Evolutionary conservation across 1,140 invertebrate genomes (phyloP), one percentile per base, ranked within the genome.

Genomic region (Papilio polyxenes): DNA sequence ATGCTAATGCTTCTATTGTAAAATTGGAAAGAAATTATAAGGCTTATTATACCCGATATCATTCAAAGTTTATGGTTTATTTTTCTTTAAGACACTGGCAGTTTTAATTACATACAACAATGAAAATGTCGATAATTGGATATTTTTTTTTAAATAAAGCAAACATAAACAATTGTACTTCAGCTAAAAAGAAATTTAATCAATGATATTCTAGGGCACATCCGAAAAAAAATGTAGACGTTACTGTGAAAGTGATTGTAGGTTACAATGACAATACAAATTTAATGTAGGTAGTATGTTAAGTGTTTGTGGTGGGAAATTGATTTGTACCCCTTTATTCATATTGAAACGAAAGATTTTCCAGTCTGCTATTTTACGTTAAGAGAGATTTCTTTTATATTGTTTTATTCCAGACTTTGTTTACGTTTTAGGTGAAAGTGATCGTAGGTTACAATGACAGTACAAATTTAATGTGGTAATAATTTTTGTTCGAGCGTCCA

Each of bases 311-410:
- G 65, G 65, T 72, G 13, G 65, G 13, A 72, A 72, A 72, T 72
- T 40, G 40, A 72, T 65, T 65, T 65, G 65, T 72, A 40, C 23
- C 31, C 65, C 5, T 72, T 72, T 72, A 72, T 72, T 72, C 65
- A 37, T 31, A 72, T 72, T 72, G 65, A 72, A 65, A 65, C 62
- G 62, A 31, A 72, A 72, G 65, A 72, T 72, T 72, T 72, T 72
- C 65, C 65, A 72, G 65, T 72, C 65, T 72, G 65, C 65, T 72
- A 37, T 72, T 11, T 72, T 72, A 72, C 5, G 65, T 72, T 72
- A 72, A 72, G 31, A 65, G 62, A 69, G 11, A 72, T 72, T 72
- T 72, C 65, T 72, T 72, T 72, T 72, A 37, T 72, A 72, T 72
- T 72, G 31, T 72, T 72, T 72, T 72, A 72, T 72, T 72, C 65